These are phyloP conservation scores for Cydia strobilella DNA, from an alignment of 1,140 invertebrate genomes.

Conservation along the genomic window DNA sequence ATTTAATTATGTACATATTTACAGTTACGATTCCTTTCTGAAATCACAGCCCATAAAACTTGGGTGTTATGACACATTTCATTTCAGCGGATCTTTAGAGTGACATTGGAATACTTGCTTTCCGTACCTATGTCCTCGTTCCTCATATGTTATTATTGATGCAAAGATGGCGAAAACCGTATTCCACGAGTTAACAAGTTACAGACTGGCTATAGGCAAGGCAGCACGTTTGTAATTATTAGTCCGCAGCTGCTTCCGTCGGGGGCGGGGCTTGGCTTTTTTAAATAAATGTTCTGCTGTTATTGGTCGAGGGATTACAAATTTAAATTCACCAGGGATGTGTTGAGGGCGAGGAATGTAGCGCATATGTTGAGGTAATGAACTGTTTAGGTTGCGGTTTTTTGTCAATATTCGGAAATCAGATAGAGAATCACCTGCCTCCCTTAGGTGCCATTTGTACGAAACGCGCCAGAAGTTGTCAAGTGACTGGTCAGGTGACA, in stretches of 20 bases:
- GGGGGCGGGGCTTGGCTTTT: conserved; percentile 68
- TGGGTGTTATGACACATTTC: too few relatives aligned
- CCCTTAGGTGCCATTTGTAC: neutral
- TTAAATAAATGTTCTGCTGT: conserved; percentile 64
- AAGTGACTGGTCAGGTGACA: neutral
- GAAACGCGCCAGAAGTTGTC: neutral
- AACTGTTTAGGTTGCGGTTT: conserved; percentile 44
- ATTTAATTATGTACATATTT: too few relatives aligned
- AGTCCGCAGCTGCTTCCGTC: conserved; percentile 74
- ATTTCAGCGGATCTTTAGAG: too few relatives aligned
- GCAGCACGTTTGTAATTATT: conserved; percentile 70
- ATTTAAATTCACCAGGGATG: conserved; percentile 73
- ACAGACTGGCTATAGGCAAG: conserved; percentile 55
- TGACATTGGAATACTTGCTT: too few relatives aligned
- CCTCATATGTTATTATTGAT: conserved; percentile 1
- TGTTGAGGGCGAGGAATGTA: conserved; percentile 70
- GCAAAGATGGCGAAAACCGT: conserved; percentile 12
- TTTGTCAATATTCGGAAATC: conserved; percentile 38
- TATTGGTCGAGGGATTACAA: conserved; percentile 71
- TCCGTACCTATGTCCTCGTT: too few relatives aligned
- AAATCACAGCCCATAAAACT: too few relatives aligned
- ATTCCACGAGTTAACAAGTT: conserved; percentile 10
- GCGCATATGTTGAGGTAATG: conserved; percentile 70
- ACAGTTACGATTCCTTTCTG: too few relatives aligned
- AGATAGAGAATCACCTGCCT: conserved; percentile 4